Percentiles rank a stretch among this genome's conserved stretches.
Conservation (phyloP, 2,888 invertebrate genomes). For the Xanthorhoe designata region DNA sequence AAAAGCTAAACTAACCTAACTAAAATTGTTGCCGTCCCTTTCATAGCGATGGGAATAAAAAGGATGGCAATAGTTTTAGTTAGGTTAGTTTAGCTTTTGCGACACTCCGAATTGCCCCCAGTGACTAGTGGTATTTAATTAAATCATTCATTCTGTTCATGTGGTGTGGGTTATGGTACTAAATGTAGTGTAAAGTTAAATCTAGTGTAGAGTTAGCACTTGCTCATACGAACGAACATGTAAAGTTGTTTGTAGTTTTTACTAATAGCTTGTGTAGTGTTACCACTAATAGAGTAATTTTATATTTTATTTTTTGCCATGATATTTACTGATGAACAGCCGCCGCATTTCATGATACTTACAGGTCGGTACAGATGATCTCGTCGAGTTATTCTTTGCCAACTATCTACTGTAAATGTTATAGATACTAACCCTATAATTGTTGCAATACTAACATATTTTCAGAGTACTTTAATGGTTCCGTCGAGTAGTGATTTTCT, state of each 20-base stretch:
- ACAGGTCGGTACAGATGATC: background rate
- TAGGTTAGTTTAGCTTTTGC: too few species aligned
- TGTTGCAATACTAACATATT: slow-evolving; percentile 21
- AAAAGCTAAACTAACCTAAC: too few species aligned
- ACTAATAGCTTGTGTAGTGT: background rate
- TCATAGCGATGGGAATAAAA: too few species aligned
- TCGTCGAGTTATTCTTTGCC: background rate
- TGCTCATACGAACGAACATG: too few species aligned
- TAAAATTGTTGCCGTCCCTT: too few species aligned
- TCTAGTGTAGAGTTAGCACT: too few species aligned
- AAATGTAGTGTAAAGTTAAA: background rate
- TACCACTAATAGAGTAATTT: background rate
- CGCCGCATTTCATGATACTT: background rate
- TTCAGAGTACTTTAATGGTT: slow-evolving; percentile 13
- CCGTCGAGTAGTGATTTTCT: background rate
- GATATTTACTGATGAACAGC: background rate
- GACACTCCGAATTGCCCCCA: too few species aligned
- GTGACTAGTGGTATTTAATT: background rate
- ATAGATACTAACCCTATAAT: slow-evolving; percentile 8
- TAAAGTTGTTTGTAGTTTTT: background rate
- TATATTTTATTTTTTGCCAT: background rate
- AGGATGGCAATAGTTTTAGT: too few species aligned
- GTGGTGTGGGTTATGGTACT: background rate
- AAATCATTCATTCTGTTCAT: background rate
- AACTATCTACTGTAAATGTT: background rate